These are phyloP conservation scores for Corythucha ciliata DNA, from an alignment of 2,888 invertebrate genomes.

Conservation along the genomic window DNA sequence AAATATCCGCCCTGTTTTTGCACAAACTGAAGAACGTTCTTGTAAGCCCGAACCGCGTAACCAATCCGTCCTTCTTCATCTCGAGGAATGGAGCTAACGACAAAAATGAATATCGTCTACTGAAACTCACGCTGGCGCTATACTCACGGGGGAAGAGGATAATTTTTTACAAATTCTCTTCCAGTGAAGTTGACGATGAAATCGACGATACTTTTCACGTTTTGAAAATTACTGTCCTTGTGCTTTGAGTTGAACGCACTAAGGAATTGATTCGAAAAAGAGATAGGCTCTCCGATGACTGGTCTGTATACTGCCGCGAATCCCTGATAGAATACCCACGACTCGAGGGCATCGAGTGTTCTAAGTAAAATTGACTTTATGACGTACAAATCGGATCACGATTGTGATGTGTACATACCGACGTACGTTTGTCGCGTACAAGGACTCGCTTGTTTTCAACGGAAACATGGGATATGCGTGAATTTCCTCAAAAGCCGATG, in stretches of 20 bases:
- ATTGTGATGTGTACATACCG: constrained; percentile 13
- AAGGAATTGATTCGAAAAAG: constrained; percentile 29
- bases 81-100: constrained; percentile 31
- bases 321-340: constrained; percentile 41
- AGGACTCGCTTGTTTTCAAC: constrained; percentile 10
- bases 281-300: constrained; percentile 23
- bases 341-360: constrained; percentile 39
- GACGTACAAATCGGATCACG: background rate
- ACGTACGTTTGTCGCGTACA: constrained; percentile 21
- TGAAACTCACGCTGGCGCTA: background rate
- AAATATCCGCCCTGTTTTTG: constrained; percentile 40
- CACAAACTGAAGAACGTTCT: constrained; percentile 40
- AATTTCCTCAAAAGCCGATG: constrained; percentile 22
- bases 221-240: constrained; percentile 14
- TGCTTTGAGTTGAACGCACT: constrained; percentile 17
- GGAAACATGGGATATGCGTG: constrained; percentile 24
- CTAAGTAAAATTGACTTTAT: constrained; percentile 17
- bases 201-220: constrained; percentile 37
- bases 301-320: constrained; percentile 25
- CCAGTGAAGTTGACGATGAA: constrained; percentile 38
- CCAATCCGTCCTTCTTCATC: constrained; percentile 34
- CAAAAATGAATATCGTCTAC: background rate
- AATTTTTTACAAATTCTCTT: constrained; percentile 23
- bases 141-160: constrained; percentile 26
- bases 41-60: constrained; percentile 39